Base-by-base conservation (phyloP, 2,113 vertebrate species). In the Thymallus thymallus region DNA sequence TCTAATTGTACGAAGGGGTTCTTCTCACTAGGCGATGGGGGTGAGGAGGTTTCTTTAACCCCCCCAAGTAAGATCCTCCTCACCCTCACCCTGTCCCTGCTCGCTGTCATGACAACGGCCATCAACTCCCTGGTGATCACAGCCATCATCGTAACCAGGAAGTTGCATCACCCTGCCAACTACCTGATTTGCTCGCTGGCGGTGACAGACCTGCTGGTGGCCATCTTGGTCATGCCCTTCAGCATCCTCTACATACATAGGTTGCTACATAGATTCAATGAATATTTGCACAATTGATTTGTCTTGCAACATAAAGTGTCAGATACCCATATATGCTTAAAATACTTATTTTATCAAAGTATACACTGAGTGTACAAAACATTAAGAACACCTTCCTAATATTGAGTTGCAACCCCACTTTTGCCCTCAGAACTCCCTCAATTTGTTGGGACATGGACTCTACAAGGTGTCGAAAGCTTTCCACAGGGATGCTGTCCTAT, bases 51-150 rank as follows among this genome's bases (percentile, higher is more conserved):
- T 26, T 76, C 90, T 68, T 92, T 90, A 87, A 91, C 81, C 79
- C 92, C 88, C 56, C 90, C 94, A 73, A 94, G 93, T 81, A 96
- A 96, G 91, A 93, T 97, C 75, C 88, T 98, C 61, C 94, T 98
- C 61, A 95, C 97, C 20, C 84, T 98, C 81, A 96, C 94, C 5
- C 91, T 99, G 16, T 97, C 96, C 5, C 86, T 93, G 13, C 84
- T 99, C 75, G 95, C 97, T 0, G 81, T 96, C 73, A 92, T 98
- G 87, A 99, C 98, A 64, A 99, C 96, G 0, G 92, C 95, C 82
- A 97, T 98, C 92, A 99, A 99, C 89, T 98, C 96, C 74, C 93
- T 99, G 0, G 98, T 99, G 85, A 99, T 99, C 85, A 95, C 95
- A 64, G 96, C 97, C 58, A 98, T 98, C 84, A 94, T 96, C 4